These are phyloP conservation scores for Gnathochromis pfefferi DNA, from an alignment of 2,113 vertebrate genomes.

Conservation along the genomic window DNA sequence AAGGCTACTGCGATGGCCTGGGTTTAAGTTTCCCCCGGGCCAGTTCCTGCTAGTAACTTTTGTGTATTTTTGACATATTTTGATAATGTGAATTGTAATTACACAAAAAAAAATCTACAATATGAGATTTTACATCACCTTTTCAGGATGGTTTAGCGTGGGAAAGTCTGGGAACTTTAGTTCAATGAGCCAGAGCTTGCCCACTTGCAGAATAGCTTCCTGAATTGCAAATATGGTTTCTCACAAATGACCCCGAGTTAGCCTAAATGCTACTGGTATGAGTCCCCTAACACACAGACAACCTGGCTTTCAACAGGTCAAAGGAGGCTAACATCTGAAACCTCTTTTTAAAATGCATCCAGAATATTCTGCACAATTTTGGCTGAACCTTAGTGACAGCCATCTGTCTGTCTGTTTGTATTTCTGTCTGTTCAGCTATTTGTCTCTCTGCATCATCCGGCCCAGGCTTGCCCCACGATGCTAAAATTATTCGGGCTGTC, in stretches of 20 bases:
- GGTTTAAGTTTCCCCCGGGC: neutral
- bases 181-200: neutral
- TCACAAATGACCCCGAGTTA: neutral
- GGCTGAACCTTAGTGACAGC: neutral
- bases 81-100: neutral
- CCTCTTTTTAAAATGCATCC: neutral
- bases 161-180: neutral
- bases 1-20: neutral
- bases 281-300: neutral
- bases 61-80: neutral
- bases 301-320: neutral
- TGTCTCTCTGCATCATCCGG: neutral
- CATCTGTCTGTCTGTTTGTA: neutral
- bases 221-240: neutral
- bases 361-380: neutral
- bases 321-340: neutral
- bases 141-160: neutral
- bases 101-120: neutral
- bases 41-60: neutral
- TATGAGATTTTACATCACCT: neutral
- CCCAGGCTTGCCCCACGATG: slow-evolving; percentile 24
- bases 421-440: neutral
- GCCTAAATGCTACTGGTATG: neutral
- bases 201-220: neutral
- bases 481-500: slow-evolving; percentile 53